These are phyloP conservation scores for Nipponacmea schrenckii DNA, from an alignment of 2,888 invertebrate species.

Conservation along the genomic window DNA sequence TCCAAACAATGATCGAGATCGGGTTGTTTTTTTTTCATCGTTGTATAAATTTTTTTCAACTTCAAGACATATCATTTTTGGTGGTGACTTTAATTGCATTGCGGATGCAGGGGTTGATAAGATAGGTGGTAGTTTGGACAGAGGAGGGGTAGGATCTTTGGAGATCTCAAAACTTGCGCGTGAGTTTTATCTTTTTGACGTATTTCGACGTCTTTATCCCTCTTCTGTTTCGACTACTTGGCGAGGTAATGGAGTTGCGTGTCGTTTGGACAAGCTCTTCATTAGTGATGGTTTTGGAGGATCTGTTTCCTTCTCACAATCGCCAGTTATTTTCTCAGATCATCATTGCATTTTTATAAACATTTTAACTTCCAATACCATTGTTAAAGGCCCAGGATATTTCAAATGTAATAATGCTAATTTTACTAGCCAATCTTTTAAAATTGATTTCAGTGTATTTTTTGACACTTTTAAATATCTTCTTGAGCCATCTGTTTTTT, in stretches of 20 bases:
- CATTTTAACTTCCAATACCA: too few relatives aligned
- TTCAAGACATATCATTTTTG: slow-evolving; percentile 16
- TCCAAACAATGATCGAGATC: slow-evolving; percentile 14
- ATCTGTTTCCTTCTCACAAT: not conserved
- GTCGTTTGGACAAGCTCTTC: not conserved
- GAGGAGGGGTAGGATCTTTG: slow-evolving; percentile 17
- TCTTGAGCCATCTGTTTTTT: too few relatives aligned
- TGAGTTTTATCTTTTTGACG: slow-evolving; percentile 22
- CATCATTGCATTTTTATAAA: too few relatives aligned
- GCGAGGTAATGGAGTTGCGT: not conserved
- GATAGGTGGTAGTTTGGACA: slow-evolving; percentile 22
- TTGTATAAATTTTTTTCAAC: slow-evolving; percentile 18
- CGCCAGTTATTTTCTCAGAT: not conserved
- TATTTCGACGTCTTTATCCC: slow-evolving; percentile 18
- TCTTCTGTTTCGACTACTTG: slow-evolving; percentile 5
- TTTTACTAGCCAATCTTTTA: too few relatives aligned
- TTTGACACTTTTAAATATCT: too few relatives aligned
- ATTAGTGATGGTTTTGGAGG: not conserved
- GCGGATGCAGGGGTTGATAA: slow-evolving; percentile 20
- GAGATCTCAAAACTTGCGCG: slow-evolving; percentile 18
- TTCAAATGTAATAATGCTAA: too few relatives aligned
- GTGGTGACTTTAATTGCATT: slow-evolving; percentile 30
- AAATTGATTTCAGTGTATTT: too few relatives aligned
- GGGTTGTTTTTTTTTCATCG: slow-evolving; percentile 22
- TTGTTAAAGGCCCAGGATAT: too few relatives aligned